These are phyloP conservation scores for Andricus curvator DNA, from an alignment of 2,888 invertebrate species.

Conservation along the genomic window DNA sequence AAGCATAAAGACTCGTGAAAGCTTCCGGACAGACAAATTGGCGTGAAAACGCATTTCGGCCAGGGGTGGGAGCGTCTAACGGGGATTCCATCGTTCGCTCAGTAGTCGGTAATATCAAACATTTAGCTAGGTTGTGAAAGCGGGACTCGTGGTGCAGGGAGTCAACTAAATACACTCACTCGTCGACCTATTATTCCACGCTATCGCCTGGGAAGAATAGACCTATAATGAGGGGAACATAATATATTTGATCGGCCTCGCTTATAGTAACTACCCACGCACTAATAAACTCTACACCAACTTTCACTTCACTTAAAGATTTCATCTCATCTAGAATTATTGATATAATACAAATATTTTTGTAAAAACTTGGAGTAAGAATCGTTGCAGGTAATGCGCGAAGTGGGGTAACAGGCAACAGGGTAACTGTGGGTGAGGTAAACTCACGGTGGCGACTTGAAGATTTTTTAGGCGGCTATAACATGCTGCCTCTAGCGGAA, in stretches of 20 bases:
- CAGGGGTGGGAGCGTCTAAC: constrained; percentile 59
- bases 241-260: constrained; percentile 66
- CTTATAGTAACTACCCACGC: not conserved
- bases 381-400: too few species aligned
- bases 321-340: too few species aligned
- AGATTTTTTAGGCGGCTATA: too few species aligned
- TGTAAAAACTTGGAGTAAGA: too few species aligned
- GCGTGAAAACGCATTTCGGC: constrained; percentile 76
- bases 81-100: constrained; percentile 59
- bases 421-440: too few species aligned
- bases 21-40: constrained; percentile 77
- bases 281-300: not conserved
- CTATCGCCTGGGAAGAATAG: constrained; percentile 75
- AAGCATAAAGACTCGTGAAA: constrained; percentile 77
- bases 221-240: constrained; percentile 72
- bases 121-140: constrained; percentile 70
- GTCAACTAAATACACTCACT: constrained; percentile 75
- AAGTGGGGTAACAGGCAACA: too few species aligned
- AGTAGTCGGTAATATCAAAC: constrained; percentile 76
- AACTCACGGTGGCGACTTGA: too few species aligned
- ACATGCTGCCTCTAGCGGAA: too few species aligned
- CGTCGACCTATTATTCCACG: constrained; percentile 74
- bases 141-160: constrained; percentile 63
- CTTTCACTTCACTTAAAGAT: not conserved
- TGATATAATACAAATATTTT: too few species aligned